Evolutionary conservation across 2,888 invertebrate genomes (phyloP), one percentile per base, ranked within the genome.

Genomic region (Acleris sparsana): DNA sequence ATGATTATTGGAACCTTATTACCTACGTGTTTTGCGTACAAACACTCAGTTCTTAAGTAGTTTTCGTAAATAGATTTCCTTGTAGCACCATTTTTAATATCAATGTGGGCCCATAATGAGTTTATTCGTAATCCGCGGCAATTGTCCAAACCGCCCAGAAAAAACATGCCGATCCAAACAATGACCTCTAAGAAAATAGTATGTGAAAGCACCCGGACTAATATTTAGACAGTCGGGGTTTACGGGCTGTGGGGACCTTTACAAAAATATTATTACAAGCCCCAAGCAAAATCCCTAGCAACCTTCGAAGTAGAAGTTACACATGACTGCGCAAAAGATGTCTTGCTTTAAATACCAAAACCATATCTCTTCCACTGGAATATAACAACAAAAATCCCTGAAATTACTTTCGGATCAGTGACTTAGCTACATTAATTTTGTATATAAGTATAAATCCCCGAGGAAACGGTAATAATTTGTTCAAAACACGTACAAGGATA

Each of bases 401-500:
- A 13, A n/a, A 65, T 55, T 55, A 56, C 46, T 53, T 39, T 56
- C 66, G 22, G 39, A 66, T 57, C 52, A 62, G n/a, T 56, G 44
- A 61, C 46, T 33, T 44, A 20, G 46, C 9, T 18, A 11, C 53
- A 52, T 16, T 62, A 62, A 67, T 62, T 66, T 63, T 71, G 71
- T 72, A 74, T 71, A 73, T 73, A n/a, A n/a, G n/a, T n/a, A 73
- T 73, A 75, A 73, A 79, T 74, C 79, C 73, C 71, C 72, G 49
- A 51, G 71, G 69, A 78, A 74, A 79, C 78, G 79, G 80, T 79
- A 80, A 76, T 75, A 82, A 80, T 81, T 80, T 77, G 84, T 80
- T 85, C 80, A 76, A 80, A 82, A 82, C 85, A 85, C 84, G 86
- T 85, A 77, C 80, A 55, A 69, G 78, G 80, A 82, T 85, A 84